Conservation (phyloP, 2,797 vertebrate species). For the Diplodus puntazzo region DNA sequence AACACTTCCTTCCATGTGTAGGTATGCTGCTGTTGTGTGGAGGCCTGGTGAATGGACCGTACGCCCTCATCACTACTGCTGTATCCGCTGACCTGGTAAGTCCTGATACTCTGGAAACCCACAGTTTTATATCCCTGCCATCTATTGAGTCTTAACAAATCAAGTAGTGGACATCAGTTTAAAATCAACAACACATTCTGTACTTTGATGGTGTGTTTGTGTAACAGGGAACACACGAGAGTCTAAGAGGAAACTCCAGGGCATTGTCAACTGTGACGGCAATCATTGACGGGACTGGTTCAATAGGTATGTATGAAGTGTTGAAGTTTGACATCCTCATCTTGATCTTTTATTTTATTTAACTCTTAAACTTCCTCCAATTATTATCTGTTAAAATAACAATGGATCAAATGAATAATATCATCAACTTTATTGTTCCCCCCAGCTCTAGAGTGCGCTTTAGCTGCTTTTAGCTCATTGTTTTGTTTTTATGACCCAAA, state of each 20-base stretch:
- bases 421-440: background rate
- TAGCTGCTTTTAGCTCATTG: background rate
- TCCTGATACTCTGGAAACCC: constrained; percentile 19
- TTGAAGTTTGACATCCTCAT: background rate
- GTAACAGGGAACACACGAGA: constrained; percentile 94
- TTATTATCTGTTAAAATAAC: background rate
- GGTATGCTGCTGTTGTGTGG: constrained; percentile 95
- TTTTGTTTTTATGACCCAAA: background rate
- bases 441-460: background rate
- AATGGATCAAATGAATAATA: background rate
- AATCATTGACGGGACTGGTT: constrained; percentile 97
- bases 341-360: background rate
- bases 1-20: constrained; percentile 50
- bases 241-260: constrained; percentile 93
- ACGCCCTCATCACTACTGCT: constrained; percentile 96
- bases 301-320: constrained; percentile 85
- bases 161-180: background rate
- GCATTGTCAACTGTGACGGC: constrained; percentile 96
- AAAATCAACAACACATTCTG: background rate
- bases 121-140: background rate
- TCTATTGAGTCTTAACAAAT: background rate
- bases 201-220: background rate
- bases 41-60: constrained; percentile 94
- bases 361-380: background rate
- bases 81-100: constrained; percentile 97